Percentiles rank a stretch among this genome's conserved stretches.
phyloP scores from a whole-genome alignment of 2,888 invertebrate genomes.

The Patella pellucida region DNA sequence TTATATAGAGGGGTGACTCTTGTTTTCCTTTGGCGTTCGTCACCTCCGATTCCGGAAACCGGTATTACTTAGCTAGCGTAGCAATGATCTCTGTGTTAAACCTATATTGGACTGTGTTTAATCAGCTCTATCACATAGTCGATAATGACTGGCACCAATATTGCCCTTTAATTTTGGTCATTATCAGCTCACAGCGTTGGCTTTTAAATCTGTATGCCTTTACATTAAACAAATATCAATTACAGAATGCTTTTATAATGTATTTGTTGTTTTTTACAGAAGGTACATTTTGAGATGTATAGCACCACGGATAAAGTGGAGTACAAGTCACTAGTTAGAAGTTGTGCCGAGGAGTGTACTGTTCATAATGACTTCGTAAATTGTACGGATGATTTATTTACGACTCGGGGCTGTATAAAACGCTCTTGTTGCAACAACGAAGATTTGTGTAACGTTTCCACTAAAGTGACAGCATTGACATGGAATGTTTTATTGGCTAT shows the following conservation, averaged over 20 bases:
- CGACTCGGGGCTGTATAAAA: conserved; percentile 51
- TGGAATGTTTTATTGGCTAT: too few species aligned
- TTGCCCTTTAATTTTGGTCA: too few species aligned
- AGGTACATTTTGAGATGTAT: conserved; percentile 54
- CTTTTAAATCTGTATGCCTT: neutral
- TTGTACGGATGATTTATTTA: conserved; percentile 45
- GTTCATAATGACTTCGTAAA: conserved; percentile 52
- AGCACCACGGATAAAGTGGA: conserved; percentile 40
- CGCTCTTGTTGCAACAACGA: conserved; percentile 52
- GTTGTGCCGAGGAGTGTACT: conserved; percentile 52
- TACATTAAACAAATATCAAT: neutral
- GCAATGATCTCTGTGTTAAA: too few species aligned
- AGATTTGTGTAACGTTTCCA: conserved; percentile 50
- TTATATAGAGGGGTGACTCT: too few species aligned
- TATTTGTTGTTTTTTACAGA: conserved; percentile 43
- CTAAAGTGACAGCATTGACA: too few species aligned
- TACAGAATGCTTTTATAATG: neutral
- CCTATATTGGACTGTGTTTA: too few species aligned
- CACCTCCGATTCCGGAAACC: too few species aligned
- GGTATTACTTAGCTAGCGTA: too few species aligned
- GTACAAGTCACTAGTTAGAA: conserved; percentile 51
- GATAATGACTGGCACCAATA: too few species aligned
- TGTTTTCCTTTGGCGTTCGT: too few species aligned
- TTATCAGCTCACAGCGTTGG: too few species aligned
- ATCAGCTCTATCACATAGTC: too few species aligned